phyloP scores from a whole-genome alignment of 2,797 vertebrate genomes.

The Crax fasciolata region DNA sequence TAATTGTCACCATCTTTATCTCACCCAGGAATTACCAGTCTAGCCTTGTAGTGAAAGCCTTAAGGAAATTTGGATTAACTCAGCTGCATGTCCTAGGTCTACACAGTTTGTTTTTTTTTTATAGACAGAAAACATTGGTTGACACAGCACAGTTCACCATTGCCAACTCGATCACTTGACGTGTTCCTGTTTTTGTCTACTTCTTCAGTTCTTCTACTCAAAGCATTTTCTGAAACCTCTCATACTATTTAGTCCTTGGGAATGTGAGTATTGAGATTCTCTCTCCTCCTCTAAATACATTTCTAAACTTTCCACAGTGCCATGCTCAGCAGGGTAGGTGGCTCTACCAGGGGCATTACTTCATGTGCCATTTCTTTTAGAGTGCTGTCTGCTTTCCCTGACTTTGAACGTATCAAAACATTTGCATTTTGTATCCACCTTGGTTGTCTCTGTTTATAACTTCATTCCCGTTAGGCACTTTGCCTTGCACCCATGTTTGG shows the following conservation, averaged over 20 bases:
- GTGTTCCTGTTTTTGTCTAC: neutral
- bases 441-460: neutral
- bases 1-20: neutral
- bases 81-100: neutral
- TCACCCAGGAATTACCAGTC: neutral
- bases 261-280: neutral
- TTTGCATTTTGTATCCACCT: neutral
- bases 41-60: neutral
- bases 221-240: neutral
- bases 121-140: neutral
- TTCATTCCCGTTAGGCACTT: accelerated
- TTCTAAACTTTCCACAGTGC: neutral
- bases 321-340: neutral
- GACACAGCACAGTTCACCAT: neutral
- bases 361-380: neutral
- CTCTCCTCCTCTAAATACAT: neutral
- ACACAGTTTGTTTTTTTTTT: neutral
- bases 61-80: neutral
- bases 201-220: neutral
- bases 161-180: neutral
- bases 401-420: neutral
- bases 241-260: accelerated
- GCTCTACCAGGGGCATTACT: neutral
- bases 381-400: neutral
- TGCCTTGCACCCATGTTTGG: neutral